phyloP scores from a whole-genome alignment of 2,888 invertebrate genomes.

The Stenotaenia linearis region DNA sequence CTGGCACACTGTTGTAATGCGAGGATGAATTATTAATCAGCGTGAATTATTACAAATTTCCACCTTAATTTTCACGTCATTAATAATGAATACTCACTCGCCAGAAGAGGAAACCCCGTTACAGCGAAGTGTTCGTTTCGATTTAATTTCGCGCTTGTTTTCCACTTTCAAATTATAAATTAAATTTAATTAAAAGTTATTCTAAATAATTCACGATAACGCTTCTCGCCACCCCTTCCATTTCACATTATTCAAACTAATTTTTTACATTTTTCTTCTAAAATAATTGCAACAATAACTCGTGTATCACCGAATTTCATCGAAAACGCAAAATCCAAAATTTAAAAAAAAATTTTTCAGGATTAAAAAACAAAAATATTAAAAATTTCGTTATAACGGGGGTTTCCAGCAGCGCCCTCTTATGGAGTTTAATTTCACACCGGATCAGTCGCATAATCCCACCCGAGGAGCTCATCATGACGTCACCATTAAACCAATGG shows the following conservation, averaged over 20 bases:
- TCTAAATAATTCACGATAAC: not conserved
- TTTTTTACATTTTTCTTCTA: no score
- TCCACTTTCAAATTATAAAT: not conserved
- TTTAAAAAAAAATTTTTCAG: not conserved
- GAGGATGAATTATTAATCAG: slow-evolving; percentile 26
- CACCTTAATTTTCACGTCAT: slow-evolving; percentile 32
- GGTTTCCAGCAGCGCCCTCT: not conserved
- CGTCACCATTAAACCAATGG: slow-evolving; percentile 5
- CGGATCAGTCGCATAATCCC: not conserved
- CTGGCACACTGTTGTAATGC: slow-evolving; percentile 28
- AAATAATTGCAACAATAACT: not conserved
- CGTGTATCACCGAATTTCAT: not conserved
- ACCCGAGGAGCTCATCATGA: slow-evolving; percentile 2
- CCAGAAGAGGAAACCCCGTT: slow-evolving; percentile 1
- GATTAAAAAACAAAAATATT: not conserved
- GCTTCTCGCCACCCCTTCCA: not conserved
- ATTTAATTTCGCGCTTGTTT: not conserved
- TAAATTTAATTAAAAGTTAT: not conserved
- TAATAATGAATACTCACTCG: slow-evolving; percentile 27
- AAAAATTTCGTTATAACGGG: not conserved
- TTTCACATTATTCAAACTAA: not conserved
- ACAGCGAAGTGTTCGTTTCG: not conserved
- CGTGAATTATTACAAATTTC: slow-evolving; percentile 32
- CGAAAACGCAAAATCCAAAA: not conserved
- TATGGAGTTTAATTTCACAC: not conserved